phyloP scores from a whole-genome alignment of 2,797 vertebrate genomes.

The Cossypha dichroa region DNA sequence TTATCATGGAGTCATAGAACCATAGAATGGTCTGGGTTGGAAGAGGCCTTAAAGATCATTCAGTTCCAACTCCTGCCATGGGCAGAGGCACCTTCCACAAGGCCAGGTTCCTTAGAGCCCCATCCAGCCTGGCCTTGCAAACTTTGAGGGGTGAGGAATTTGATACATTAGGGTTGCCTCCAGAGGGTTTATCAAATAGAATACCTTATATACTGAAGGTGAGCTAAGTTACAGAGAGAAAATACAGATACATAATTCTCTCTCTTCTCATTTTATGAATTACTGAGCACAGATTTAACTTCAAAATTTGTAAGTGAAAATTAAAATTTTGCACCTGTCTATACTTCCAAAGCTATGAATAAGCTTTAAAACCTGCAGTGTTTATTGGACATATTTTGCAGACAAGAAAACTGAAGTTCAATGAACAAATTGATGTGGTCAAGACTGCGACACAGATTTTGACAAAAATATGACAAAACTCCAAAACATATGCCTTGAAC shows the following conservation, averaged over 20 bases:
- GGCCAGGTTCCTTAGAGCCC: too few species aligned
- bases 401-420: neutral
- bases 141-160: neutral
- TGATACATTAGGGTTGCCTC: neutral
- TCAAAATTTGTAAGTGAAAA: neutral
- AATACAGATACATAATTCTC: neutral
- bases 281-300: neutral
- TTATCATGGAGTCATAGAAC: neutral
- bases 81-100: neutral
- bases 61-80: neutral
- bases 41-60: neutral
- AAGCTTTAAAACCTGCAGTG: neutral
- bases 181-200: neutral
- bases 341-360: neutral
- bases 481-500: neutral
- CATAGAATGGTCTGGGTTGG: neutral
- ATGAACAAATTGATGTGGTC: neutral
- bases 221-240: neutral
- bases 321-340: neutral
- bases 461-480: neutral
- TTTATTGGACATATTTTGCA: neutral
- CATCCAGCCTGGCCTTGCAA: neutral
- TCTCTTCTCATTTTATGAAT: neutral
- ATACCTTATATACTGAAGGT: neutral
- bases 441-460: neutral